Conservation (phyloP, 2,797 vertebrate genomes). For the Babyrousa celebensis region DNA sequence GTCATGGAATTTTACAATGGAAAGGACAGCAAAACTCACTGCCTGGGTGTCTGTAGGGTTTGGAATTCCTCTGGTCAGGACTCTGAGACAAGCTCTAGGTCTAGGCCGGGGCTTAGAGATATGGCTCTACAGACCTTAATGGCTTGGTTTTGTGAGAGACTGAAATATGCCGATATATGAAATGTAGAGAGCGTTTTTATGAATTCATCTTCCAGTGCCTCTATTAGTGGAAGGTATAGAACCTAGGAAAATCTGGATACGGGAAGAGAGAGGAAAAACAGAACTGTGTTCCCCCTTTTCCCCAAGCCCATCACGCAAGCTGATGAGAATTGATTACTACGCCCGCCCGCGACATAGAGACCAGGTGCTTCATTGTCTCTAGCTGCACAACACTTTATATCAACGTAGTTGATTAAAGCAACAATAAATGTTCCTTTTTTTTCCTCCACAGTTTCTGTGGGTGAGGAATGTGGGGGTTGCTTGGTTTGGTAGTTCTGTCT, state of each 20-base stretch:
- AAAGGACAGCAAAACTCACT: background rate
- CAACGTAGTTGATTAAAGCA: background rate
- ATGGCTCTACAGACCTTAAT: background rate
- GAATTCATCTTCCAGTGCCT: background rate
- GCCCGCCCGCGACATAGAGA: background rate
- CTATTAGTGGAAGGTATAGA: background rate
- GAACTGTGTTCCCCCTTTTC: background rate
- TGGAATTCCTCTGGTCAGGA: background rate
- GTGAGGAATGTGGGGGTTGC: background rate
- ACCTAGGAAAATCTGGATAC: background rate
- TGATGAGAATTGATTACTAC: background rate
- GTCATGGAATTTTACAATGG: background rate
- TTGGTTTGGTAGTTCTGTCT: background rate
- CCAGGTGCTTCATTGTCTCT: background rate
- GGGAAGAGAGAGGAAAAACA: background rate
- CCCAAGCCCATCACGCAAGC: background rate
- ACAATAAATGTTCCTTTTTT: background rate
- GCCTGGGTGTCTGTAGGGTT: background rate
- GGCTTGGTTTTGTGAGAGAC: background rate
- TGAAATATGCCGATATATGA: background rate
- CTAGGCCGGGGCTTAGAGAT: background rate
- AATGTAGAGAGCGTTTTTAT: background rate
- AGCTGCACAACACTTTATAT: background rate
- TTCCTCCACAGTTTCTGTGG: background rate
- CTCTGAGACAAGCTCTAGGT: background rate